These are phyloP conservation scores for Aplocera efformata DNA, from an alignment of 2,888 invertebrate genomes.

Conservation along the genomic window DNA sequence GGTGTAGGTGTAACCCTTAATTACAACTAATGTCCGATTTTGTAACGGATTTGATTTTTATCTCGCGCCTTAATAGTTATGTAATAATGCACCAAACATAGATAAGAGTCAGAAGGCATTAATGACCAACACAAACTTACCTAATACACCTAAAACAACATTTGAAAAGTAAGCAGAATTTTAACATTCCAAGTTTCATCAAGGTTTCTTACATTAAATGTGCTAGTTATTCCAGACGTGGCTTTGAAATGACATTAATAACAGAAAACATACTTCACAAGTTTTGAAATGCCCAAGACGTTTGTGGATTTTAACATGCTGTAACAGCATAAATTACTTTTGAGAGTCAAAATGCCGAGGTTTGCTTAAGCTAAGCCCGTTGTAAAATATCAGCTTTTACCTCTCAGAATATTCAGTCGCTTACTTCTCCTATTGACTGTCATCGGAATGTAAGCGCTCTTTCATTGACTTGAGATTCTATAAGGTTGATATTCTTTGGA, in stretches of 20 bases:
- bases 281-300: background rate
- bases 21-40: conserved; percentile 33
- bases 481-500: too few species aligned
- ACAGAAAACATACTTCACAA: background rate
- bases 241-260: too few species aligned
- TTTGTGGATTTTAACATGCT: background rate
- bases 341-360: conserved; percentile 38
- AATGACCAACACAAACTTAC: too few species aligned
- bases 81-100: conserved; percentile 9
- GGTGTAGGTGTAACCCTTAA: conserved; percentile 46
- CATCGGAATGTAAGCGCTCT: conserved; percentile 1
- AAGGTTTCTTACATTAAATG: too few species aligned
- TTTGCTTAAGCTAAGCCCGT: conserved; percentile 35
- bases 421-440: background rate
- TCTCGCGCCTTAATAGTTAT: conserved; percentile 9
- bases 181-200: too few species aligned
- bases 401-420: conserved; percentile 14
- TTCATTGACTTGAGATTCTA: conserved; percentile 1
- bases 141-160: too few species aligned
- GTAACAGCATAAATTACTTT: conserved; percentile 29
- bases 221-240: too few species aligned
- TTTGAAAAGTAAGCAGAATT: too few species aligned
- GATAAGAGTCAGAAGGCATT: too few species aligned
- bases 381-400: conserved; percentile 30
- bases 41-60: conserved; percentile 26